Conservation (phyloP, 2,113 vertebrate species). For the Thunnus thynnus region DNA sequence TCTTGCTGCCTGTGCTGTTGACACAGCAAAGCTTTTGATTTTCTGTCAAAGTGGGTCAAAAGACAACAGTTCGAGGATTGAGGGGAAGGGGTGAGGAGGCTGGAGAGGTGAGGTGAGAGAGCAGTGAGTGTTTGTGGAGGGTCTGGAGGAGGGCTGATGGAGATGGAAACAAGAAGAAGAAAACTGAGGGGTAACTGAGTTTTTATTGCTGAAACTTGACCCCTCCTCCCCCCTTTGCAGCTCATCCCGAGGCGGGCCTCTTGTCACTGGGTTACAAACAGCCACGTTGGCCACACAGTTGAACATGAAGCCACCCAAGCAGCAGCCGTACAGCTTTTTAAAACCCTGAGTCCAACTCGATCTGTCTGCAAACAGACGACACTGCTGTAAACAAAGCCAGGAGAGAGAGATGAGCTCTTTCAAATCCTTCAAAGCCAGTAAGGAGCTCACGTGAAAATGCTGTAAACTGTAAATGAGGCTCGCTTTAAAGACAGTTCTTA, state of each 20-base stretch:
- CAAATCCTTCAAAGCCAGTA: constrained; percentile 40
- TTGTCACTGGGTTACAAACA: constrained; percentile 18
- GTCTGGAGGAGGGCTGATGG: not conserved
- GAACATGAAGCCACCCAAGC: constrained; percentile 72
- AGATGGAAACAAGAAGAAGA: constrained; percentile 11
- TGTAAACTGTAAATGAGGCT: constrained; percentile 20
- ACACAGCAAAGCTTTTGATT: constrained; percentile 68
- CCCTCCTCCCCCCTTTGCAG: not conserved
- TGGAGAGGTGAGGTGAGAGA: not conserved
- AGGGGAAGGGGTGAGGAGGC: not conserved
- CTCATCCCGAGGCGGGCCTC: constrained; percentile 19
- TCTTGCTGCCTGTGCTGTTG: constrained; percentile 52
- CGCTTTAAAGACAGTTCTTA: not conserved
- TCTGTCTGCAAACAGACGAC: constrained; percentile 46
- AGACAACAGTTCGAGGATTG: constrained; percentile 20
- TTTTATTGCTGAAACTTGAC: constrained; percentile 53
- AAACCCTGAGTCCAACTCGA: constrained; percentile 20
- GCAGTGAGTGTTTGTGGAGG: not conserved
- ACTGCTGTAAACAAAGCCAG: constrained; percentile 47
- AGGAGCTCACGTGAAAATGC: constrained; percentile 30
- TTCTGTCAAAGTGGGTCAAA: constrained; percentile 58
- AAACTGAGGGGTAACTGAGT: constrained; percentile 5
- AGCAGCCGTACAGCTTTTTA: constrained; percentile 48
- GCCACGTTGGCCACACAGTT: not conserved
- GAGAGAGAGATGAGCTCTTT: constrained; percentile 27